Base-by-base conservation (phyloP, 2,113 vertebrate species). In the Seriola aureovittata region DNA sequence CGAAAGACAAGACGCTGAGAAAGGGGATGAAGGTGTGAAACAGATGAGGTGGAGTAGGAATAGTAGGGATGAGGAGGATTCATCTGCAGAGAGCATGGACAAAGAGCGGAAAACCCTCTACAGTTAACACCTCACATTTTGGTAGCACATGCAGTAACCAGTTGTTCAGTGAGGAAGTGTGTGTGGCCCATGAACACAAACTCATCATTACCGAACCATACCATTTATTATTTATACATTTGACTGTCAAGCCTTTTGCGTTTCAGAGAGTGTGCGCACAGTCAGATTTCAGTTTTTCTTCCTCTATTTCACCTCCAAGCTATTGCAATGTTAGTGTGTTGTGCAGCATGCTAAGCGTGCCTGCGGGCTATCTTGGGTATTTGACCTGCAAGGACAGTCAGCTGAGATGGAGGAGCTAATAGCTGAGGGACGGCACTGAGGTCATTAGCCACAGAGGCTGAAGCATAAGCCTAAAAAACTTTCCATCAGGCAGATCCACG, bases 321-420 rank as follows among this genome's bases (percentile, higher is more conserved):
- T 36, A 36, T 8, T 67, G 71, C 38, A 21, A 19, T 23, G 78
- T 64, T 69, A 36, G 64, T 32, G 69, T 46, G 76, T 69, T 32
- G 72, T 16, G 82, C 80, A 60, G 88, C 86, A 84, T 90, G 84
- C 71, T 85, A 85, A 92, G 71, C 75, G 58, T 2, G 40, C 77
- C 71, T 85, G 60, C 67, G 80, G 75, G 72, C 86, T 64, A 40
- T 71, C 80, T 81, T n/a, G 70, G 66, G 73, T 77, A 58, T 92
- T 82, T 91, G 91, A 93, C 93, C 89, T 85, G 80, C 86, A 91
- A 94, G 91, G 88, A 92, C 89, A 84, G 82, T 81, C 80, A 71
- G 74, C 82, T 78, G 75, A 87, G 80, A 84, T 82, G 67, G 71
- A 54, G 78, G 78, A 86, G 85, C 86, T 93, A 92, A 93, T 93